Evolutionary conservation across 1,140 invertebrate species (phyloP).

Genomic region (Papilio xuthus): DNA sequence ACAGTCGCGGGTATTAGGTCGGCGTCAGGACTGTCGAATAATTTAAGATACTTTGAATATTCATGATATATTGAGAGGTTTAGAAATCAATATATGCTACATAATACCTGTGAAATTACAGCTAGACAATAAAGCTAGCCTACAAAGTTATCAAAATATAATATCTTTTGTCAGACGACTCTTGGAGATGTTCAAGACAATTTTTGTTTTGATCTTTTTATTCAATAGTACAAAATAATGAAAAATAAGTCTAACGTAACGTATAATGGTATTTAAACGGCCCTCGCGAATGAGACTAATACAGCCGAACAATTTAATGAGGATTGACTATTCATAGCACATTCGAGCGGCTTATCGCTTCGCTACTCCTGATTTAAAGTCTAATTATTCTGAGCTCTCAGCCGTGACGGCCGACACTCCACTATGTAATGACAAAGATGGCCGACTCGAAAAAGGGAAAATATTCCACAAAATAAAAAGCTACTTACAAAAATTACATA

Average conservation of each 20-base stretch:
- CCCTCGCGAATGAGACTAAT: slow-evolving; percentile 73
- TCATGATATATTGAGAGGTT: slow-evolving; percentile 19
- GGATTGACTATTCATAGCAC: slow-evolving; percentile 80
- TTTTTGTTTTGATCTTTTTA: neutral
- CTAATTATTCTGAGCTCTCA: slow-evolving; percentile 78
- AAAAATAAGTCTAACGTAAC: neutral
- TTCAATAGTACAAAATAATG: neutral
- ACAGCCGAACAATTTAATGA: slow-evolving; percentile 81
- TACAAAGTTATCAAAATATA: neutral
- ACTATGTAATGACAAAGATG: slow-evolving; percentile 72
- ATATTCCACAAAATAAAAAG: slow-evolving; percentile 75
- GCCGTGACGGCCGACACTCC: slow-evolving; percentile 66
- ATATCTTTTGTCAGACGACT: neutral
- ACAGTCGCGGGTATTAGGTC: too few relatives aligned
- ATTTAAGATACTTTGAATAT: slow-evolving; percentile 29
- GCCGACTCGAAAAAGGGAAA: slow-evolving; percentile 52
- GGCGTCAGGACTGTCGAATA: neutral
- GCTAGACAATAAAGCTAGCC: neutral
- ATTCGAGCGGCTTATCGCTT: slow-evolving; percentile 76
- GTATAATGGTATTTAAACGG: slow-evolving; percentile 43
- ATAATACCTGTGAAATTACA: slow-evolving; percentile 3
- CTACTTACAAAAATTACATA: neutral
- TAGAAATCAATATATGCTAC: slow-evolving; percentile 13
- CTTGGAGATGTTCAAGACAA: too few relatives aligned
- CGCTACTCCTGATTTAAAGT: slow-evolving; percentile 78